Conservation (phyloP, 2,888 invertebrate genomes). For the Mongoloraphidia duomilia region DNA sequence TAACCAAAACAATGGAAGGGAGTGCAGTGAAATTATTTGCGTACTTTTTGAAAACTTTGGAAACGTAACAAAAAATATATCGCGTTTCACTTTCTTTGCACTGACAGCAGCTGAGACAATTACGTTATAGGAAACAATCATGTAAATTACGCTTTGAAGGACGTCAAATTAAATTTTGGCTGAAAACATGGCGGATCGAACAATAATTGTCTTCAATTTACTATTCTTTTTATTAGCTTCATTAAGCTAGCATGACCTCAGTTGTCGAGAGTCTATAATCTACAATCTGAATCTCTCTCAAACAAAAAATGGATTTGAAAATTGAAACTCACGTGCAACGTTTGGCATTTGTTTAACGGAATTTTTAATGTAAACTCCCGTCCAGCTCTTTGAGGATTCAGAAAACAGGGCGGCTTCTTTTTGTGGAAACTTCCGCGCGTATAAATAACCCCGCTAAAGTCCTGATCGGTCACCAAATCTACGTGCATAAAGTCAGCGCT, state of each 20-base stretch:
- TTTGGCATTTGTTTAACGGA: constrained; percentile 39
- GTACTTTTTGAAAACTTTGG: no score
- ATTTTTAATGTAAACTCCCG: constrained; percentile 38
- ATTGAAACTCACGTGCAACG: constrained; percentile 28
- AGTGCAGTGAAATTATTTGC: no score
- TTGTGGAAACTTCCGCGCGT: constrained; percentile 45
- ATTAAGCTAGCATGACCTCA: background rate
- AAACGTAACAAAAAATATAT: no score
- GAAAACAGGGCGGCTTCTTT: constrained; percentile 39
- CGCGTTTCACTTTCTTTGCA: no score
- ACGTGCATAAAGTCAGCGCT: constrained; percentile 39
- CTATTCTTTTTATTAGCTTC: background rate
- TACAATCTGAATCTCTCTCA: background rate
- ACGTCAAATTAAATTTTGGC: no score
- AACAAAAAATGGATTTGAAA: background rate
- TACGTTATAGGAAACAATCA: no score
- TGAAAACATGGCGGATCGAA: no score
- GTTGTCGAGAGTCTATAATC: no score
- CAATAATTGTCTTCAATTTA: no score
- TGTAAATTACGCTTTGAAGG: no score
- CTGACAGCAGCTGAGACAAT: no score
- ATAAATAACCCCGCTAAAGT: constrained; percentile 46
- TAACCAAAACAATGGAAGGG: no score
- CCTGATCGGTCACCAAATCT: constrained; percentile 31
- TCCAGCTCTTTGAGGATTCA: constrained; percentile 32